Percentiles rank a stretch among this genome's conserved stretches.
Evolutionary conservation across 2,888 invertebrate genomes (phyloP).

Genomic region (Cephus pygmeus): DNA sequence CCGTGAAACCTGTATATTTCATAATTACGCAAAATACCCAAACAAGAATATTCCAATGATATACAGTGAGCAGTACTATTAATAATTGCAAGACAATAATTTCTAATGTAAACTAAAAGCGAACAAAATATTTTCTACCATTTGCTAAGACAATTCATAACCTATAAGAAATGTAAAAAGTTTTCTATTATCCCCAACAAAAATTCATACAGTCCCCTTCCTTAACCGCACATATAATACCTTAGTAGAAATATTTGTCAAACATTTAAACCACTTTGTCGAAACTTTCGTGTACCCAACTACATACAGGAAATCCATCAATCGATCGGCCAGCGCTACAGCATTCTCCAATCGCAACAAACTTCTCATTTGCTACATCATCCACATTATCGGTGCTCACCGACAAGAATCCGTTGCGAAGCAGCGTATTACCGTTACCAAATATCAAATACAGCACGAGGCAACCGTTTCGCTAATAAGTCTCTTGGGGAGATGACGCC

Average conservation of each 20-base stretch:
- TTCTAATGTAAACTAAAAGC: too few species aligned
- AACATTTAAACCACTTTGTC: background rate
- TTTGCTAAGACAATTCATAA: background rate
- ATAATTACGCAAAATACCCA: background rate
- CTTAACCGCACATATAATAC: background rate
- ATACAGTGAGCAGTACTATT: too few species aligned
- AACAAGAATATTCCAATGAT: too few species aligned
- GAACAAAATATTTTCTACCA: background rate
- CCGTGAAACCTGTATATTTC: background rate
- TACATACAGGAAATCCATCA: background rate
- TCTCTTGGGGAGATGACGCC: conserved; percentile 43
- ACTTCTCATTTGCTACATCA: conserved; percentile 24
- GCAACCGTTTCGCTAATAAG: conserved; percentile 48
- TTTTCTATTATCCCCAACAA: background rate
- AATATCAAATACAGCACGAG: conserved; percentile 7
- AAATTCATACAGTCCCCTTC: background rate
- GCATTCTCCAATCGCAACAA: conserved; percentile 16
- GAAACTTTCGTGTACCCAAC: background rate
- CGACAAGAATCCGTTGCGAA: conserved; percentile 26
- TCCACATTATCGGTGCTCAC: conserved; percentile 35
- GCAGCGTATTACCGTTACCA: conserved; percentile 34
- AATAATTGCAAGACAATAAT: too few species aligned
- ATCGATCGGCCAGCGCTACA: background rate
- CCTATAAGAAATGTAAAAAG: background rate
- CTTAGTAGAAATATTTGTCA: background rate